Evolutionary conservation across 2,888 invertebrate genomes (phyloP).

Genomic region (Acheta domesticus): DNA sequence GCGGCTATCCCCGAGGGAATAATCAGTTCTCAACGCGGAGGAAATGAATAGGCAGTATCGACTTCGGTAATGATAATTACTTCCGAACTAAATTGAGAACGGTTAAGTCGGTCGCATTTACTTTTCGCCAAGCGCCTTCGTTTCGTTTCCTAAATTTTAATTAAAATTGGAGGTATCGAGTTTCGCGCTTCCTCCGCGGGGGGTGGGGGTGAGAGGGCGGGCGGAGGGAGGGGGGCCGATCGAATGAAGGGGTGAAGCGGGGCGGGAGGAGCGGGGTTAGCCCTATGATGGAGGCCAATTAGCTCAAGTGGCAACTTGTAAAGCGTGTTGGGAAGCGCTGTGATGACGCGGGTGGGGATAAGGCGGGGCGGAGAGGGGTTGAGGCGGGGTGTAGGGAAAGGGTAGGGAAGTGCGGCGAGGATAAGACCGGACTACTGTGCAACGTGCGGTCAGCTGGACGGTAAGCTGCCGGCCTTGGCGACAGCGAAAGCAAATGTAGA

Average conservation of each 20-base stretch:
- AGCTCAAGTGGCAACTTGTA: not conserved
- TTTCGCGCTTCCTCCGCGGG: not conserved
- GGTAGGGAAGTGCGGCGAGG: not conserved
- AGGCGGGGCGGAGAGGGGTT: not conserved
- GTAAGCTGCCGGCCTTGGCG: no score
- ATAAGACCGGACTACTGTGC: no score
- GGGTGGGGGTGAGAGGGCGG: not conserved
- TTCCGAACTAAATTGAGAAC: constrained; percentile 10
- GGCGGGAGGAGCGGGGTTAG: not conserved
- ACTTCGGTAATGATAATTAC: not conserved
- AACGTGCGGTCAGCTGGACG: no score
- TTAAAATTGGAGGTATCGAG: not conserved
- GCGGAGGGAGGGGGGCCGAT: not conserved
- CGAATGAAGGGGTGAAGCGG: not conserved
- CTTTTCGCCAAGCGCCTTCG: not conserved
- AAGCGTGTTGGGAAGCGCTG: not conserved
- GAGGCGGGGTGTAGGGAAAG: not conserved
- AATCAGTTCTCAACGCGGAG: not conserved
- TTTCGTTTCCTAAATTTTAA: not conserved
- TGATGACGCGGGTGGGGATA: not conserved
- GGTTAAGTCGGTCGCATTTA: constrained; percentile 18
- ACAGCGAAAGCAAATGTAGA: no score
- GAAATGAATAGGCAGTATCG: not conserved
- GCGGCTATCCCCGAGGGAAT: not conserved
- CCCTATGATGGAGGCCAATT: not conserved